phyloP scores from a whole-genome alignment of 2,888 invertebrate genomes.

The Morinoia aosen region DNA sequence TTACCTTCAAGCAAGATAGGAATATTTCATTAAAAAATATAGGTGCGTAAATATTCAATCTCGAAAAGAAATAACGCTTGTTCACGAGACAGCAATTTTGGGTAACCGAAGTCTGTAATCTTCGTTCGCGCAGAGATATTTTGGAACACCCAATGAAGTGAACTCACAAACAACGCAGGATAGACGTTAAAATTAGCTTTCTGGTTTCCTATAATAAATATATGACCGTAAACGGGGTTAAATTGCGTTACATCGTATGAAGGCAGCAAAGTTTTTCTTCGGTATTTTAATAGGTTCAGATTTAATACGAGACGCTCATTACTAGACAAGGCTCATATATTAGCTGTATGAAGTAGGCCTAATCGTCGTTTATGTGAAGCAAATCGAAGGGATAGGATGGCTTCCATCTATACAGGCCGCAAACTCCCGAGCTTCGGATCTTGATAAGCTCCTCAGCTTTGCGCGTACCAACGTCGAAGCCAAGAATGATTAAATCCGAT shows the following conservation, averaged over 20 bases:
- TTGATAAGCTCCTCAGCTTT: constrained; percentile 41
- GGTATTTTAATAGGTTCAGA: not conserved
- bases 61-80: too few relatives aligned
- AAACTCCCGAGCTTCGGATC: not conserved
- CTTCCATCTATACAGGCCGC: not conserved
- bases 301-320: not conserved
- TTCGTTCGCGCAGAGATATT: too few relatives aligned
- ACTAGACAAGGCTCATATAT: not conserved
- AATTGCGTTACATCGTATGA: not conserved
- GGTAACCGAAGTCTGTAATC: too few relatives aligned
- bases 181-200: too few relatives aligned
- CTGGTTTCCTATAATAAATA: not conserved
- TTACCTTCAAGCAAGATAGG: not conserved
- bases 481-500: constrained; percentile 38
- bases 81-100: too few relatives aligned
- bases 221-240: not conserved
- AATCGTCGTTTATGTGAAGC: not conserved
- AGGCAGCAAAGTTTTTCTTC: not conserved
- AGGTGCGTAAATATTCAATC: too few relatives aligned
- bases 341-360: not conserved
- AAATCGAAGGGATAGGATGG: not conserved
- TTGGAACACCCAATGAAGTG: too few relatives aligned
- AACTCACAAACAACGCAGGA: too few relatives aligned
- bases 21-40: not conserved
- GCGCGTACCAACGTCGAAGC: not conserved